Base-by-base conservation (phyloP, 2,888 invertebrate genomes). In the Calephelis perditalis region DNA sequence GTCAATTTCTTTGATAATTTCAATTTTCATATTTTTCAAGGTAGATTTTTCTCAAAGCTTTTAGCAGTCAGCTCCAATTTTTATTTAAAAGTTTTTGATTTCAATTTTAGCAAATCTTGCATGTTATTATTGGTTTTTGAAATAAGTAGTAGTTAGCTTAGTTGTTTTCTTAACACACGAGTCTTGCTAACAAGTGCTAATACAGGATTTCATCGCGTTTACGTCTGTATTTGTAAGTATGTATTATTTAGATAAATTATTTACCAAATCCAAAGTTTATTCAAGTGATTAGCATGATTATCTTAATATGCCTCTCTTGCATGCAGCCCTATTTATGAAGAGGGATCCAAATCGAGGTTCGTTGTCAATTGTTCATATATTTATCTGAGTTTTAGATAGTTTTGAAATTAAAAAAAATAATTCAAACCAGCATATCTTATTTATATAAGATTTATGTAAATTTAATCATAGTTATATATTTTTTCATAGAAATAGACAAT, bases 311-410 rank as follows among this genome's bases (percentile, higher is more conserved):
- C 84, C 83, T 85, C 78, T 81, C 73, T 91, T 86, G 90, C 91
- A 91, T 90, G 91, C 91, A 87, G 91, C 91, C 78, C 81, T 77
- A 75, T 76, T 74, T 79, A 70, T 73, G 79, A 84, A 84, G 85
- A 91, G 91, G 91, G 91, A 91, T 78, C 78, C 85, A 62, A 84
- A 80, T 72, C 84, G 81, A 91, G 91, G 91, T 91, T 87, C 83
- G 90, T 87, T 76, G 69, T 10, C 49, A 45, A 65, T 64, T 57
- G 11, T 37, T 56, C 35, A 26, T 35, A 8, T 7, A 40, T 40
- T 8, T 40, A 4, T 40, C 40, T 15, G 12, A 49, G 49, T 10
- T 52, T 52, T 35, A 35, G 35, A 26, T 15, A 26, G 49, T 5
- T 35, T 3, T 35, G 2, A 8, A 35, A 35, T 40, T 5, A 37